Percentiles rank a stretch among this genome's conserved stretches.
Conservation (phyloP, 2,113 vertebrate species). For the Montifringilla adamsi region DNA sequence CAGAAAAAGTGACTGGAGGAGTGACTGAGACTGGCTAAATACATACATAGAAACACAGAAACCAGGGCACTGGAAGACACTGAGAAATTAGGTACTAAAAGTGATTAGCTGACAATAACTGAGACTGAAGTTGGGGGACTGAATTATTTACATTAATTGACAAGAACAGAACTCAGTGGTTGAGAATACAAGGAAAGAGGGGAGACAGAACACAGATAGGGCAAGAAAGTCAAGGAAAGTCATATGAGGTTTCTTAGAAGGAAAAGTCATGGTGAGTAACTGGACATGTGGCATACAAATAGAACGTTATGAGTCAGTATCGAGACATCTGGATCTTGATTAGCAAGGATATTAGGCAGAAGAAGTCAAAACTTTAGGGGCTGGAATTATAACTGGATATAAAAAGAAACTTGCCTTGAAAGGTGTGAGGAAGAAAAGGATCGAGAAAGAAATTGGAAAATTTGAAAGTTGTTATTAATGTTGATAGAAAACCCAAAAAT, state of each 20-base stretch:
- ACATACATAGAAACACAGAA: background rate
- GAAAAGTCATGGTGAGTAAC: background rate
- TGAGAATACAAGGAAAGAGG: background rate
- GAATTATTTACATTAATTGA: background rate
- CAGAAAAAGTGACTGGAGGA: background rate
- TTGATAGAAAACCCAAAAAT: background rate
- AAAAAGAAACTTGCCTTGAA: background rate
- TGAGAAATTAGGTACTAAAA: background rate
- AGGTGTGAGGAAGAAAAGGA: background rate
- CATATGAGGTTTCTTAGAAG: background rate
- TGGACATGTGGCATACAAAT: background rate
- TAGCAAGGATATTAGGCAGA: background rate
- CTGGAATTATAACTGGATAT: background rate
- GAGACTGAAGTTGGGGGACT: background rate
- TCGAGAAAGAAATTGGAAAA: background rate
- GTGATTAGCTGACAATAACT: background rate
- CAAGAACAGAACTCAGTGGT: background rate
- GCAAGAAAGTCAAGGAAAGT: background rate
- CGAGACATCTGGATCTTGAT: background rate
- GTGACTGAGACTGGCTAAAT: background rate
- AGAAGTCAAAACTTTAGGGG: background rate
- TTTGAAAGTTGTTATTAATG: background rate
- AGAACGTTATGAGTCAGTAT: background rate
- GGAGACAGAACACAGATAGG: background rate
- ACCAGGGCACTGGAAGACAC: background rate